Percentiles rank a stretch among this genome's conserved stretches.
These are phyloP conservation scores for Podotricha telesiphe DNA, from an alignment of 2,888 invertebrate genomes.

Conservation along the genomic window DNA sequence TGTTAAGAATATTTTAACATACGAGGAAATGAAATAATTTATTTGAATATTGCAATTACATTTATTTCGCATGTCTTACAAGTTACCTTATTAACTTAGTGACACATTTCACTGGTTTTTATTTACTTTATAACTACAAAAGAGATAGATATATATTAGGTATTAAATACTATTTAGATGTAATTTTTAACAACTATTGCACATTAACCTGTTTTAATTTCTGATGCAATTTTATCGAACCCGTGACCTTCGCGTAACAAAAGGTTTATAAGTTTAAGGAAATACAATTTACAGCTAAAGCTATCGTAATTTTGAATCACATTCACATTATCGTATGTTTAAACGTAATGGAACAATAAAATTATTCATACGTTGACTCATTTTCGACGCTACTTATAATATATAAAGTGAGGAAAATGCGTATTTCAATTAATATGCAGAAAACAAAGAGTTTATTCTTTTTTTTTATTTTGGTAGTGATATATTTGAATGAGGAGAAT, in stretches of 20 bases:
- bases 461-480: too few species aligned
- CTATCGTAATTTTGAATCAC: conserved; percentile 6
- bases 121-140: too few species aligned
- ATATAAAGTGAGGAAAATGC: conserved; percentile 12
- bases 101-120: not conserved
- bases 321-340: not conserved
- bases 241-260: too few species aligned
- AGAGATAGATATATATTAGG: too few species aligned
- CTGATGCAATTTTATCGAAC: too few species aligned
- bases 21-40: not conserved
- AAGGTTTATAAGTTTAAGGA: not conserved
- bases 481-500: too few species aligned
- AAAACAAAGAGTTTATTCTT: not conserved
- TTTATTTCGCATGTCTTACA: not conserved
- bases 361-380: conserved; percentile 27
- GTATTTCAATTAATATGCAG: not conserved
- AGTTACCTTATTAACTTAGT: not conserved
- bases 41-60: not conserved
- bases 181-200: too few species aligned
- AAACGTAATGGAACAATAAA: not conserved
- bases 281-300: not conserved
- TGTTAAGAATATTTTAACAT: not conserved
- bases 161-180: too few species aligned
- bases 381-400: too few species aligned
- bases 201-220: too few species aligned